Evolutionary conservation across 2,797 vertebrate species (phyloP), one percentile per base, ranked within the genome.

Genomic region (Sphaeramia orbicularis): DNA sequence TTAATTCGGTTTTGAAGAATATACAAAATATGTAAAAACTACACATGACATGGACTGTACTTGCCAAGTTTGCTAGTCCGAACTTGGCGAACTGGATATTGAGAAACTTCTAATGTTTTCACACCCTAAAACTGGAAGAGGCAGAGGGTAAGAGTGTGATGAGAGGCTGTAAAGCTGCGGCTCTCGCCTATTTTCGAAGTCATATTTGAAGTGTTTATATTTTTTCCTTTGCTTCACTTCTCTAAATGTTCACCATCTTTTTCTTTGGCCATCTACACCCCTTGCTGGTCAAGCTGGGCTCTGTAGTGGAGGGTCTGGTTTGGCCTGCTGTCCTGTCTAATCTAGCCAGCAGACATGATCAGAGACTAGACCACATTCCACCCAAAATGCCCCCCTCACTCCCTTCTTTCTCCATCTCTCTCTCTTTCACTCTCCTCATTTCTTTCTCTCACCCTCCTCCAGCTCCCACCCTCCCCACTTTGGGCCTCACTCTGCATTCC

Each of bases 301-400:
- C 54, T 65, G 27, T 9, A 42, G 53, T 44, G 6, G 35, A 49
- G 59, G 59, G 66, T 78, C 74, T 71, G 45, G 74, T 65, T 79
- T 76, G 81, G 73, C 67, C 67, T 37, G 80, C 90, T 91, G 92
- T 93, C 92, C 85, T 59, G 76, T 86, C 90, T 86, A 92, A 94
- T 91, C 90, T 85, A 77, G 59, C 80, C 78, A 78, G 85, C 65
- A 84, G 88, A 87, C 80, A 30, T 91, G 93, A 94, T 93, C 88
- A 93, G 88, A 93, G 88, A 58, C 86, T 85, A 83, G 86, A 41
- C 84, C 78, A 89, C 92, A 94, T 94, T 94, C 93, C 93, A 91
- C 68, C 84, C 75, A 81, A 76, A 83, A 80, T 44, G 53, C 81
- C 64, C 75, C 67, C 55, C 43, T 49, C 54, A 30, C 30, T 63